Base-by-base conservation (phyloP, 1,140 invertebrate genomes). In the Nomia melanderi region DNA sequence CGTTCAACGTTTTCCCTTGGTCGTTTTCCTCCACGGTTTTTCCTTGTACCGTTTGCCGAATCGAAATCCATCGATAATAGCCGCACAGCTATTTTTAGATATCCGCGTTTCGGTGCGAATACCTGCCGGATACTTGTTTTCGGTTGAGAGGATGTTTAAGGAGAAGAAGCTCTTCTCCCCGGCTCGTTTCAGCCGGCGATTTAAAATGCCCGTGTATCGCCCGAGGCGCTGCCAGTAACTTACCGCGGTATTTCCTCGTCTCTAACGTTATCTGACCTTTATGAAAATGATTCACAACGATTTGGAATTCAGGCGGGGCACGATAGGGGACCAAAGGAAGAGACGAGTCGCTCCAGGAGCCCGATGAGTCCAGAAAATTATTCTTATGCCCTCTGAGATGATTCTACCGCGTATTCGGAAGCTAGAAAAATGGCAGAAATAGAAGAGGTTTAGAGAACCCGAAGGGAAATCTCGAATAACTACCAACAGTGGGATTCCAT, bases 201-300 rank as follows among this genome's bases (percentile, higher is more conserved):
- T 69, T 76, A 47, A 59, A 59, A 76, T 67, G 41, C 50, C 29
- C 33, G 50, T 44, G 63, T 41, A 39, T 41, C 50, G 50, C 60
- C 27, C 9, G 2, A 75, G 73, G 73, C 53, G 54, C 39, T 39
- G 7, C 60, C 12, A n/a, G 33, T 64, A 53, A 57, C 50, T 17
- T 23, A 75, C 50, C 5, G 14, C 33, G 54, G 31, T 59, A 47
- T 76, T 60, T 44, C 41, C 11, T 70, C 33, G 36, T 65, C 65
- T 53, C 65, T 53, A 76, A 60, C 73, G 73, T 64, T 76, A 77
- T 47, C 57, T 70, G 65, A 77, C 56, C 74, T 70, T 77, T 77
- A 60, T 62, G 41, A 62, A 77, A 77, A 67, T 65, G 44, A 50
- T 53, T 53, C 17, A 31, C 44, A 62, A 62, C 29, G 20, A 54